A percentile compares a stretch with the other conserved stretches of the same genome.
Evolutionary conservation across 2,797 vertebrate genomes (phyloP).

Genomic region (Chelonia mydas): DNA sequence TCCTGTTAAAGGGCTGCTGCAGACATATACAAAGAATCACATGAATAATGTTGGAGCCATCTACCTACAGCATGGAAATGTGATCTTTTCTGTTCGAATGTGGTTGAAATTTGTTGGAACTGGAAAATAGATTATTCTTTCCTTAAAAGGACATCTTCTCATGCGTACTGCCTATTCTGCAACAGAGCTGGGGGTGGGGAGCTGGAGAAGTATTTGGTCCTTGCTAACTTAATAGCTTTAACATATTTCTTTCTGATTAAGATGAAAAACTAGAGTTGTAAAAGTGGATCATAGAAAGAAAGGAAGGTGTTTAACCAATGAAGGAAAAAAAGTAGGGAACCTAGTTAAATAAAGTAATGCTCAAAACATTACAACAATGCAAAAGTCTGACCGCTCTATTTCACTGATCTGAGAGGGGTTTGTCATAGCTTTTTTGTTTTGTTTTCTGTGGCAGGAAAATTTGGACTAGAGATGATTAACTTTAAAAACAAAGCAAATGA

Average conservation of each 20-base stretch:
- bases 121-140: conserved; percentile 82
- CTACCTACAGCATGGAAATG: conserved; percentile 83
- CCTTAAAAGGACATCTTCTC: conserved; percentile 72
- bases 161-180: conserved; percentile 33
- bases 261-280: conserved; percentile 50
- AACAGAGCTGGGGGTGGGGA: background rate
- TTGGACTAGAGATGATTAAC: conserved; percentile 66
- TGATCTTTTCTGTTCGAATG: conserved; percentile 80
- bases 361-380: conserved; percentile 17
- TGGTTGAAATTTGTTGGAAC: conserved; percentile 82
- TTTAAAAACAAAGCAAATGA: conserved; percentile 62
- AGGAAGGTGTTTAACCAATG: conserved; percentile 5
- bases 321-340: conserved; percentile 8
- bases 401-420: conserved; percentile 63
- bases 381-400: conserved; percentile 54
- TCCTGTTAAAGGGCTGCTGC: conserved; percentile 77
- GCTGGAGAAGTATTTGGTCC: conserved; percentile 30
- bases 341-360: background rate
- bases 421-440: conserved; percentile 51
- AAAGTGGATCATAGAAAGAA: conserved; percentile 40
- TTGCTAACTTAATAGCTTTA: conserved; percentile 67
- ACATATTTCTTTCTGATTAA: conserved; percentile 56
- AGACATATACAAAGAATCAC: conserved; percentile 79
- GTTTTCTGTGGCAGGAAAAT: conserved; percentile 52
- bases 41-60: conserved; percentile 79